phyloP scores from a whole-genome alignment of 2,888 invertebrate genomes.

The Drepanosiphum platanoidis region DNA sequence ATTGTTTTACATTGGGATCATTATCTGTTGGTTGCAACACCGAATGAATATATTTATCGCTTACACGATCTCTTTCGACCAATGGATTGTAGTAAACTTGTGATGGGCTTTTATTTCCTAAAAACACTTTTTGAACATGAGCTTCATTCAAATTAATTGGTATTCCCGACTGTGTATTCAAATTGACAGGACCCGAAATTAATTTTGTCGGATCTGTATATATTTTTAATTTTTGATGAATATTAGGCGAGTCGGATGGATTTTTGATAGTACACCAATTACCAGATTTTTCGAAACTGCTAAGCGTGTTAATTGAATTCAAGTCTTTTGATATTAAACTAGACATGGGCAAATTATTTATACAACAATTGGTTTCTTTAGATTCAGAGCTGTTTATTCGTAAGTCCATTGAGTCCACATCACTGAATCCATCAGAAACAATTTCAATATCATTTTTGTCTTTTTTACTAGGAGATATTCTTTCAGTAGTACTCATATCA shows the following conservation, averaged over 20 bases:
- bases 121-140: conserved; percentile 38
- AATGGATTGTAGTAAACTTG: conserved; percentile 45
- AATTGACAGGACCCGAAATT: conserved; percentile 25
- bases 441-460: conserved; percentile 20
- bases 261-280: conserved; percentile 42
- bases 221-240: conserved; percentile 29
- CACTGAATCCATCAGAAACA: conserved; percentile 42
- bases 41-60: conserved; percentile 23
- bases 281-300: conserved; percentile 30
- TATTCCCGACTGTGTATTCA: conserved; percentile 4
- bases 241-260: conserved; percentile 13
- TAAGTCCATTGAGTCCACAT: conserved; percentile 46
- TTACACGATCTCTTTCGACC: conserved; percentile 7
- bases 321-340: conserved; percentile 27
- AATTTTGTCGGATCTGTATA: conserved; percentile 47
- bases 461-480: neutral
- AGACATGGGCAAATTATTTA: conserved; percentile 38
- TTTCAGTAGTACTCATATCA: conserved; percentile 5
- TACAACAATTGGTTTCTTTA: neutral
- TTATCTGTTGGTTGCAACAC: conserved; percentile 17
- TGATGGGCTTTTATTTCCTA: conserved; percentile 46
- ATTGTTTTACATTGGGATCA: conserved; percentile 32
- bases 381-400: conserved; percentile 22
- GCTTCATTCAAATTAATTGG: conserved; percentile 45
- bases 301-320: conserved; percentile 8